Evolutionary conservation across 2,797 vertebrate genomes (phyloP).

Genomic region (Danionella dracula): DNA sequence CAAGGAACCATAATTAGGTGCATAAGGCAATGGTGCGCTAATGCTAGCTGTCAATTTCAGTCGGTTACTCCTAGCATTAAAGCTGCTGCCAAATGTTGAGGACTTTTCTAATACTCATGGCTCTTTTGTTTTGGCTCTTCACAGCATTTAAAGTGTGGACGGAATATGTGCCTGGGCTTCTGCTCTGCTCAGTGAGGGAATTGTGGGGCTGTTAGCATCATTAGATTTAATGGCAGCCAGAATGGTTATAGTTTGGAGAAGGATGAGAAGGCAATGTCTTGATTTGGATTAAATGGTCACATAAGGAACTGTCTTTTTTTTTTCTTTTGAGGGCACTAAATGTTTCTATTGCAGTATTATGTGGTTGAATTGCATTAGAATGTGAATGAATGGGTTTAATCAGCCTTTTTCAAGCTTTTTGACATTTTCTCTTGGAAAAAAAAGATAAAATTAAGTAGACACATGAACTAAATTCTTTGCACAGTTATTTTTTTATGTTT

Average conservation of each 20-base stretch:
- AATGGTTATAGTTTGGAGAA: not conserved
- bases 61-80: not conserved
- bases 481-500: too few species aligned
- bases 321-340: too few species aligned
- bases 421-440: slow-evolving; percentile 25
- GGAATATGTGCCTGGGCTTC: not conserved
- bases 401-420: slow-evolving; percentile 22
- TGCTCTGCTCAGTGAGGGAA: not conserved
- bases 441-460: too few species aligned
- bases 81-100: slow-evolving; percentile 4
- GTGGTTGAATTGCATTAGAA: too few species aligned
- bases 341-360: too few species aligned
- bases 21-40: not conserved
- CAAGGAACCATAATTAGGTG: not conserved
- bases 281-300: too few species aligned
- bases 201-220: not conserved
- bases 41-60: not conserved
- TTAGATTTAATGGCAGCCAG: not conserved
- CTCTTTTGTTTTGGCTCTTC: slow-evolving; percentile 22
- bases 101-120: not conserved
- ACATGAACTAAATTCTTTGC: too few species aligned
- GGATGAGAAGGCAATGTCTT: not conserved
- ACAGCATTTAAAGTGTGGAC: not conserved
- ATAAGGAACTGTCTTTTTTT: too few species aligned
- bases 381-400: slow-evolving; percentile 38